Percentiles rank a stretch among this genome's conserved stretches.
phyloP scores from a whole-genome alignment of 2,797 vertebrate genomes.

The Propithecus deckenii region DNA sequence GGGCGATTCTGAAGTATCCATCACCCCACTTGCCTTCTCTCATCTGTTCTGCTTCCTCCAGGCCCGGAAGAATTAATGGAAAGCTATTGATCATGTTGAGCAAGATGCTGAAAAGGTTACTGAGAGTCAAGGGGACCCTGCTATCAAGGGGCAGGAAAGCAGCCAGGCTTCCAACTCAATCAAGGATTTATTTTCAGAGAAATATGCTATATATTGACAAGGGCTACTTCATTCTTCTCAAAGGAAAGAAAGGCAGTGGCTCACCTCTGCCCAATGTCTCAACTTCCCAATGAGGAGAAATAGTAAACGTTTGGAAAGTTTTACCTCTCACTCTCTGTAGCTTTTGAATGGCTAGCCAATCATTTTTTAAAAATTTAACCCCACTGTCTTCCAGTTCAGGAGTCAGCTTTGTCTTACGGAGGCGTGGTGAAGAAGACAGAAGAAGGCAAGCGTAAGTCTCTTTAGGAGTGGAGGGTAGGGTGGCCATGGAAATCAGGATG shows the following conservation, averaged over 20 bases:
- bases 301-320: neutral
- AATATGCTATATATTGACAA: neutral
- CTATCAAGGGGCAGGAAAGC: neutral
- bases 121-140: conserved; percentile 13
- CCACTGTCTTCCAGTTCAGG: neutral
- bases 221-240: neutral
- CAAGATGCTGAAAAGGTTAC: conserved; percentile 67
- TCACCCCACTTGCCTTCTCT: conserved; percentile 36
- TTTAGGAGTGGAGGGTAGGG: rapidly evolving
- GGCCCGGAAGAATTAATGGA: conserved; percentile 65
- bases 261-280: neutral
- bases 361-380: neutral
- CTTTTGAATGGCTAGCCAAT: conserved; percentile 16
- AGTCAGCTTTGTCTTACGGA: neutral
- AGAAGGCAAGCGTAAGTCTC: neutral
- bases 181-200: conserved; percentile 48
- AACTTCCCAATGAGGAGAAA: neutral
- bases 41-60: conserved; percentile 57
- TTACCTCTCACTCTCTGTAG: neutral
- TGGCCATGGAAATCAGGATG: neutral
- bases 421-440: neutral
- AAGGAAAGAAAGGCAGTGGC: neutral
- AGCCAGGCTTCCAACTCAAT: conserved; percentile 33
- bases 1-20: conserved; percentile 66
- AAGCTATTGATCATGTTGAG: conserved; percentile 69